Evolutionary conservation across 2,888 invertebrate species (phyloP).

Genomic region (Spicauda simplicius): DNA sequence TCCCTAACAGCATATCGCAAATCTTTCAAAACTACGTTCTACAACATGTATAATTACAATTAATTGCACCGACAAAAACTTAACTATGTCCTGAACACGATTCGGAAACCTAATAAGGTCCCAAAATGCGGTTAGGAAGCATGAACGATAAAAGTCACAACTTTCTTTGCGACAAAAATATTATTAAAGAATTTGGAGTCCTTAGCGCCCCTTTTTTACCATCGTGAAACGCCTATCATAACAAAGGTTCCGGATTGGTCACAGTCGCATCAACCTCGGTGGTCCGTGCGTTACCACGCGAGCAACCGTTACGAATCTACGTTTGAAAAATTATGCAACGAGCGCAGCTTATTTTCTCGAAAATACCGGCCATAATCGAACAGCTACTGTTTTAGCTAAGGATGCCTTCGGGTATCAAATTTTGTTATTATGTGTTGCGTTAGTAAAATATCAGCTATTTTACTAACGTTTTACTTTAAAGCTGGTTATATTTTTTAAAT

Average conservation of each 20-base stretch:
- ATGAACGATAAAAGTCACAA: conserved; percentile 18
- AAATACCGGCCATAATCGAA: conserved; percentile 51
- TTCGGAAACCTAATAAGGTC: conserved; percentile 41
- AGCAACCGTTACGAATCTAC: conserved; percentile 64
- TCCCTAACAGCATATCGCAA: background rate
- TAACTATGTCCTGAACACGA: conserved; percentile 3
- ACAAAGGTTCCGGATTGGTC: conserved; percentile 58
- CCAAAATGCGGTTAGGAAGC: conserved; percentile 40
- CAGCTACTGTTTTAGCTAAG: conserved; percentile 44
- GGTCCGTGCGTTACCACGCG: conserved; percentile 55
- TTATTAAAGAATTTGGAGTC: conserved; percentile 28
- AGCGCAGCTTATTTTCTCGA: conserved; percentile 55
- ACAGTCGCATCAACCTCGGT: conserved; percentile 62
- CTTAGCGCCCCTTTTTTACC: conserved; percentile 21
- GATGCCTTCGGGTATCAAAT: background rate
- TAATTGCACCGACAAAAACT: conserved; percentile 23
- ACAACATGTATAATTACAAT: conserved; percentile 15
- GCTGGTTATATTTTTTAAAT: too few relatives aligned
- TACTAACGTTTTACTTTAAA: too few relatives aligned
- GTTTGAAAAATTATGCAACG: conserved; percentile 56
- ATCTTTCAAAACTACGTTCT: conserved; percentile 12
- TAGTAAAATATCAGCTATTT: too few relatives aligned
- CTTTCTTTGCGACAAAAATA: conserved; percentile 26
- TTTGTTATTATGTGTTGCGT: too few relatives aligned
- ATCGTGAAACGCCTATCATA: conserved; percentile 44